Base-by-base conservation (phyloP, 92 coral and sea anemone species). In the Epizoanthus illoricatus region DNA sequence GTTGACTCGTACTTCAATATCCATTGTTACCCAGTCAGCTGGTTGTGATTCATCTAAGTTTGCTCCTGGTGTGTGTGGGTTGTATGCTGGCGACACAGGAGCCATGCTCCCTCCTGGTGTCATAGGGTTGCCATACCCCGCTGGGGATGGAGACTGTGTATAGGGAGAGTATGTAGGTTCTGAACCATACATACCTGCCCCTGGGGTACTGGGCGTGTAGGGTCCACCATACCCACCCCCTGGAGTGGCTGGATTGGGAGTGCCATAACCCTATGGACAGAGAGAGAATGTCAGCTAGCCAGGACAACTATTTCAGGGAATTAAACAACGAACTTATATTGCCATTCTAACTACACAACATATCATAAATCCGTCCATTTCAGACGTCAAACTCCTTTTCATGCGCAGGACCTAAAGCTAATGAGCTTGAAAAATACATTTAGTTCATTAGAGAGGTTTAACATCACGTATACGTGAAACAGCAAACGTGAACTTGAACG, bases 231-330 rank as follows among this genome's bases (percentile, higher is more conserved):
- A 93, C 4, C 88, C 94, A 59, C 81, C 81, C 63, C 98, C 98
- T 16, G 98, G 98, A 49, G 98, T 95, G 67, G 99, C 99, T 18
- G 99, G 99, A 89, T 96, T 96, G 5, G 99, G 99, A 19, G 99
- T 96, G 16, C 98, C 96, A 55, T 96, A 96, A 39, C 90, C 97
- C 86, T 81, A 36, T 12, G 20, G 62, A 39, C 40, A 52, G 17
- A 41, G 47, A 9, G 65, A 60, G 45, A 60, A 39, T 36, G 65
- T 65, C 17, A 65, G 70, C 16, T 11, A 2, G 70, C 4, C 17
- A 21, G 7, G 20, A 36, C 28, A 65, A 15, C 4, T 4, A 65
- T 16, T 36, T 21, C 16, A 21, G 12, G 40, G 70, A 2, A 0
- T 21, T 9, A 65, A 7, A 65, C 16, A 65, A 36, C 8, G 70